These are phyloP conservation scores for Drymodes brunneopygia DNA, from an alignment of 2,113 vertebrate species.

Conservation along the genomic window DNA sequence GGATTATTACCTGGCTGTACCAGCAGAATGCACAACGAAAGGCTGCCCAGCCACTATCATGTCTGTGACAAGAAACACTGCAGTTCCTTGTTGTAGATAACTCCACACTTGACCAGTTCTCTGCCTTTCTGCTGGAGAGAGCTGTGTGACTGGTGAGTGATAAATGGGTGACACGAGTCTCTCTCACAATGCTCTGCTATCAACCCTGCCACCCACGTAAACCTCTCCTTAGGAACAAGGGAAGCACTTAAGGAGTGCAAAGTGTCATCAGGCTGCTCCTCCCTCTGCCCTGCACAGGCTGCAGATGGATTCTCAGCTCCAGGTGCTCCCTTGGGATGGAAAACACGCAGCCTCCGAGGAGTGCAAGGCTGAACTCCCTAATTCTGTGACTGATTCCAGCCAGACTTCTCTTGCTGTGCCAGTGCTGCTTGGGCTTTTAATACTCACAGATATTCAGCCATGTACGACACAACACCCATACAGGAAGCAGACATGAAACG, in stretches of 20 bases:
- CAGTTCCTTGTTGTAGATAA: not conserved
- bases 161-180: not conserved
- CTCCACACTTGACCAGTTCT: conserved; percentile 16
- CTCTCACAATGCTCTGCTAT: not conserved
- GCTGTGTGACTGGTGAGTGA: not conserved
- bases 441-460: too few species aligned
- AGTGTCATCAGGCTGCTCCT: not conserved
- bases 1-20: not conserved
- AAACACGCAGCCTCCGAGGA: not conserved
- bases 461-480: fast-evolving
- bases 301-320: not conserved
- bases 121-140: not conserved
- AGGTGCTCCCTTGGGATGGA: not conserved
- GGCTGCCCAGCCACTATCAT: not conserved
- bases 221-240: not conserved
- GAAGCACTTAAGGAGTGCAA: not conserved
- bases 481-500: not conserved
- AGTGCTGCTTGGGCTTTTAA: not conserved
- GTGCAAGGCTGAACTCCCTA: not conserved
- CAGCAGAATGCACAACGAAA: not conserved
- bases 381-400: not conserved
- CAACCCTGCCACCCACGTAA: not conserved
- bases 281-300: not conserved
- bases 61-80: not conserved
- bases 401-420: not conserved